Conservation (phyloP, 2,113 vertebrate species). For the Accipiter cooperii region DNA sequence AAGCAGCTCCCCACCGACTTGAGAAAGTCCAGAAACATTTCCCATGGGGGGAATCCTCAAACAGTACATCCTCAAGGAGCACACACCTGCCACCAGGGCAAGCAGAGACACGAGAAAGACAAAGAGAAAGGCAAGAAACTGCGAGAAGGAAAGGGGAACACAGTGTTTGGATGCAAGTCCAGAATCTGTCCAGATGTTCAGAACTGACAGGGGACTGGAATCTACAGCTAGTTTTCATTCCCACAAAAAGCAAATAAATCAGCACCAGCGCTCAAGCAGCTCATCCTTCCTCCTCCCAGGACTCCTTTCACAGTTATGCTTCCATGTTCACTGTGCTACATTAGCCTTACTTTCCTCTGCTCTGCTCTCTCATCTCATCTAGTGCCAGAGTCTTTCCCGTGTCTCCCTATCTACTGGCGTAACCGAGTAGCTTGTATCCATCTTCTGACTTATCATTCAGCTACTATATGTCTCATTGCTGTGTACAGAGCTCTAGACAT, state of each 20-base stretch:
- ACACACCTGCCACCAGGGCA: background rate
- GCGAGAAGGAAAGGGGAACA: background rate
- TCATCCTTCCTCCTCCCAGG: background rate
- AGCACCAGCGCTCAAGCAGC: background rate
- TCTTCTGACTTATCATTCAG: background rate
- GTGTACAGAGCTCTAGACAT: background rate
- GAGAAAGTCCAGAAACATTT: background rate
- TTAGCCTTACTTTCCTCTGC: background rate
- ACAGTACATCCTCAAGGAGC: background rate
- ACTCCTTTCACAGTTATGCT: background rate
- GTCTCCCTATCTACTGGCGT: background rate
- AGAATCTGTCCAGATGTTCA: background rate
- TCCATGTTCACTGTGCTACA: background rate
- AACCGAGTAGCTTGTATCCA: background rate
- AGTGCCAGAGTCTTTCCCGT: background rate
- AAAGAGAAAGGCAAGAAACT: background rate
- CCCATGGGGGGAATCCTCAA: background rate
- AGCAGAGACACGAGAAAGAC: background rate
- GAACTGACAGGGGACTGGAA: background rate
- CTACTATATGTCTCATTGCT: background rate
- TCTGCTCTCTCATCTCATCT: background rate
- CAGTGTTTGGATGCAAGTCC: background rate
- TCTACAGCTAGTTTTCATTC: background rate
- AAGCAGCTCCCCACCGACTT: background rate
- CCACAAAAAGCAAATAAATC: constrained; percentile 11